Conservation (phyloP, 2,888 invertebrate genomes). For the Bugulina stolonifera region DNA sequence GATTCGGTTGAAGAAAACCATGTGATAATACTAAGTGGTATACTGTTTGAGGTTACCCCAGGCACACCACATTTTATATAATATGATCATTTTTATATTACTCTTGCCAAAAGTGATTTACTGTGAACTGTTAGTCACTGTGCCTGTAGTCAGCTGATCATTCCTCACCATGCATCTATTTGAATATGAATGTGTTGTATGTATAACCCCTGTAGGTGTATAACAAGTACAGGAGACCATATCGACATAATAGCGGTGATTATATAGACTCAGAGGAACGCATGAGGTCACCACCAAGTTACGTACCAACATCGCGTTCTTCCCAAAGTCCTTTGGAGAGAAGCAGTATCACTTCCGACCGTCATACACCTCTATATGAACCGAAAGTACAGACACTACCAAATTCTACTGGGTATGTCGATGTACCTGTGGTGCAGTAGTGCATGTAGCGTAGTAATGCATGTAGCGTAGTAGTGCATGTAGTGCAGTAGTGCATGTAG, state of each 20-base stretch:
- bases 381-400: constrained; percentile 16
- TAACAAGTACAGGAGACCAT: too few relatives aligned
- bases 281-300: neutral
- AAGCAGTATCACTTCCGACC: neutral
- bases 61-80: too few relatives aligned
- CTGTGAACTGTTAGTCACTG: too few relatives aligned
- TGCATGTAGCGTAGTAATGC: neutral
- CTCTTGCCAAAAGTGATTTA: too few relatives aligned
- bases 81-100: too few relatives aligned
- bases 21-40: too few relatives aligned
- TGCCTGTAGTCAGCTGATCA: too few relatives aligned
- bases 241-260: neutral
- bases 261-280: neutral
- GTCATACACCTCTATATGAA: neutral
- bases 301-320: neutral
- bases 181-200: too few relatives aligned
- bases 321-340: neutral
- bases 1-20: too few relatives aligned
- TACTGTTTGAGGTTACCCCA: too few relatives aligned
- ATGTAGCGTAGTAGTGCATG: neutral
- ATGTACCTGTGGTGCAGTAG: too few relatives aligned
- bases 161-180: too few relatives aligned
- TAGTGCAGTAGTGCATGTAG: neutral
- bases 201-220: neutral
- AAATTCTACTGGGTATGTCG: neutral